Base-by-base conservation (phyloP, 2,888 invertebrate genomes). In the Sesia bembeciformis region DNA sequence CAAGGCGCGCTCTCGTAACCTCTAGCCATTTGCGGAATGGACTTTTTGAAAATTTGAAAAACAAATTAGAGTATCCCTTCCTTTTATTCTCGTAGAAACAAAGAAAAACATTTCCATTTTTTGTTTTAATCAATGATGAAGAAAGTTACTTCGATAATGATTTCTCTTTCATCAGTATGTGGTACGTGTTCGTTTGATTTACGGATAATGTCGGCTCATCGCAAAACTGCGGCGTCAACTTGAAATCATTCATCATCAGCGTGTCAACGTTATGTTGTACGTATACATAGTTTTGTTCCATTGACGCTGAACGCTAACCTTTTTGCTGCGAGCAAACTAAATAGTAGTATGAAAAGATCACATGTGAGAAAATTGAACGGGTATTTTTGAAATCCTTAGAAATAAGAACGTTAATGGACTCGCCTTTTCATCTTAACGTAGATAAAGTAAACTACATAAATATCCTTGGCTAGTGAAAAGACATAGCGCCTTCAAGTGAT, bases 231-330 rank as follows among this genome's bases (percentile, higher is more conserved):
- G 64, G 66, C 71, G 78, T 81, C 79, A 76, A 74, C 58, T 59
- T 59, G 58, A 62, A 55, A 59, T 68, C 75, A 78, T 85, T 74
- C 70, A 84, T 86, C 84, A 84, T 76, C 61, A 60, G 61, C 65
- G 71, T 76, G 81, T 81, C 86, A 81, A 74, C 77, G 72, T 71
- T 84, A 84, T 87, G 84, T 63, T 62, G 61, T 64, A 69, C 74
- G 23, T 23, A 23, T 23, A 23, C 23, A 23, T 23, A 23, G 78
- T 82, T 84, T 82, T 81, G 79, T 76, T 73, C 72, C 70, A 66
- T 68, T 70, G 68, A 65, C 65, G 63, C 60, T 59, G 76, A 72
- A 60, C 84, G 66, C 81, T 81, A 79, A 84, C 84, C 84, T 84
- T 80, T 80, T 78, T 76, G 69, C 71, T 61, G 59, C 59, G 64